Evolutionary conservation across 2,797 vertebrate genomes (phyloP), one percentile per base, ranked within the genome.

Genomic region (Sebastes nivosus): DNA sequence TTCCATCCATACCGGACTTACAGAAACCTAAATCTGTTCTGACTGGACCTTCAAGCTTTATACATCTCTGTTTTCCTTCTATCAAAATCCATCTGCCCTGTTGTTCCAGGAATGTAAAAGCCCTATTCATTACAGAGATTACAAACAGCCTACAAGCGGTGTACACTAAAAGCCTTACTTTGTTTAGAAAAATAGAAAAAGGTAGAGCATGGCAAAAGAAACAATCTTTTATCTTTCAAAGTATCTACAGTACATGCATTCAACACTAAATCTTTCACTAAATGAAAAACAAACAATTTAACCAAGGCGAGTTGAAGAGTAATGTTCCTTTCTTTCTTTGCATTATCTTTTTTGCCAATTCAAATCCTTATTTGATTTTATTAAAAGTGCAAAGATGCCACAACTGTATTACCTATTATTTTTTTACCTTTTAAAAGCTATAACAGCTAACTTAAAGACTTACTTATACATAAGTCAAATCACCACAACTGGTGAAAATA

Each of bases 21-120:
- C 78, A 79, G 16, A 81, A 89, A 68, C 68, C 81, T 74, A 8
- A 58, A 68, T 77, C 75, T 83, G 16, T 59, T 74, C 42, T 27
- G 32, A 79, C 52, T 46, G 29, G 30, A 86, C 64, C 14, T 75
- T 67, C 60, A 63, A 4, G 25, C n/a, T 63, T 71, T 20, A 5
- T 25, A 54, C 29, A 57, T 63, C 30, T 78, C n/a, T n/a, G 1
- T 42, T 54, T 58, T n/a, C 24, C 25, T 58, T 65, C 65, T 32
- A 70, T 76, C 14, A 54, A 42, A 74, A 77, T 73, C 76, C 60
- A 54, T 85, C 69, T 89, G 70, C 80, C 77, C 86, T 85, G 73
- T 82, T 90, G 72, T 74, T 92, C 81, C 91, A 93, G 94, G 93
- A 95, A 95, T 95, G 92, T 94, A 89, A 87, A 92, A 94, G 91